Evolutionary conservation across 2,113 vertebrate species (phyloP).

Genomic region (Stegostoma tigrinum): DNA sequence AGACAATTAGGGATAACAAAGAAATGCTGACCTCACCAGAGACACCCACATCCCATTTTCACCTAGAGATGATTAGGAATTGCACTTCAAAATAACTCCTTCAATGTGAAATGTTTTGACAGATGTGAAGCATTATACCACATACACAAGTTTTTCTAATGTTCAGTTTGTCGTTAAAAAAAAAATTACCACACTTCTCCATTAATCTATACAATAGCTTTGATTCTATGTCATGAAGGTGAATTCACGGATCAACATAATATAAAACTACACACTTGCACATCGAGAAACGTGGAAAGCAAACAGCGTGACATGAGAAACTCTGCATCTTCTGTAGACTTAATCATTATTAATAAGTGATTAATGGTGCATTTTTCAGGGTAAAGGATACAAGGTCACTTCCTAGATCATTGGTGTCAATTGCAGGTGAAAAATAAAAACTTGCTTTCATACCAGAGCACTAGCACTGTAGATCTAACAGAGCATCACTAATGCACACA

Average conservation of each 20-base stretch:
- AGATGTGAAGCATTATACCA: neutral
- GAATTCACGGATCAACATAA: conserved; percentile 22
- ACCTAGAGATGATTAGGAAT: neutral
- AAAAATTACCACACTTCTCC: neutral
- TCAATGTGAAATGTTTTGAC: neutral
- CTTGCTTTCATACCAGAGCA: neutral
- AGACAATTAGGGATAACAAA: no score
- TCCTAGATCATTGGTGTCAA: neutral
- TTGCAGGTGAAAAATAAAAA: conserved; percentile 17
- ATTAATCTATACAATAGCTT: conserved; percentile 4
- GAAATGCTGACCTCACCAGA: no score
- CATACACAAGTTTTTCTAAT: conserved; percentile 18
- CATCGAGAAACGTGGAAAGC: neutral
- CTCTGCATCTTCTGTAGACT: conserved; percentile 19
- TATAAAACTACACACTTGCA: neutral
- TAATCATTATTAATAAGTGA: conserved; percentile 34
- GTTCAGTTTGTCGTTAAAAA: neutral
- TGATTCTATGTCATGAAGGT: neutral
- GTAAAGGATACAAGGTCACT: conserved; percentile 25
- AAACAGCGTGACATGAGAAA: conserved; percentile 29
- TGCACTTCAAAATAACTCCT: neutral
- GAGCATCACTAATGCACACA: neutral
- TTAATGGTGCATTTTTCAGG: conserved; percentile 19
- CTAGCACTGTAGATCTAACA: neutral
- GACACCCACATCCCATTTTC: neutral